Base-by-base conservation (phyloP, 2,888 invertebrate genomes). In the Apantesis nais region DNA sequence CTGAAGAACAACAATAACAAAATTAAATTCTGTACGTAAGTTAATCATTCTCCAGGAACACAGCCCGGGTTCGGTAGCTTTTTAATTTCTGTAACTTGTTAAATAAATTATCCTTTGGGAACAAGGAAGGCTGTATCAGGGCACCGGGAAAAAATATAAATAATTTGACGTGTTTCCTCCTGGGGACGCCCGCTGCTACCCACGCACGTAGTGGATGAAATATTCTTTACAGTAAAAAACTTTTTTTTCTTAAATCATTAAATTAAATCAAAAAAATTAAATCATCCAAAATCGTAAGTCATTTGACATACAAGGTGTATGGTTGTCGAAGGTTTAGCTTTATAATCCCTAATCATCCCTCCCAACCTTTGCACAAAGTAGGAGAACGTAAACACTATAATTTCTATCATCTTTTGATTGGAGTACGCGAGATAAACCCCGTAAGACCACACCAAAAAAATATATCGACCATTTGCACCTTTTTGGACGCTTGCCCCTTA, bases 11-110 rank as follows among this genome's bases (percentile, higher is more conserved):
- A 62, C 14, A 34, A 39, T 25, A 62, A 16, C 16, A 2, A 39
- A 62, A 62, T 14, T 25, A 39, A 62, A 16, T 37, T 25, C 37
- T 62, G 25, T 37, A 25, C 14, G 37, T 16, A n/a, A 62, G 16
- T 25, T 25, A 39, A 39, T 39, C 25, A 39, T 39, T 25, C 37
- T 41, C 19, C 9, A 41, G 29, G 9, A 29, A 37, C 16, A 25
- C 29, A 41, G 41, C 39, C 22, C 25, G 19, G 41, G 29, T 63
- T 19, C 41, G 29, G 29, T 19, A 63, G 39, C 29, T 11, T 22
- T 44, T 63, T 63, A 63, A 63, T 44, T 29, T 19, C 44, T 44
- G 34, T 4, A 63, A 63, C 44, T 63, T 63, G 29, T 29, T 63
- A 63, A 44, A 63, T 63, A 44, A 63, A 29, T 44, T 63, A 63